phyloP scores from a whole-genome alignment of 2,113 vertebrate species.

The Agelaius tricolor region DNA sequence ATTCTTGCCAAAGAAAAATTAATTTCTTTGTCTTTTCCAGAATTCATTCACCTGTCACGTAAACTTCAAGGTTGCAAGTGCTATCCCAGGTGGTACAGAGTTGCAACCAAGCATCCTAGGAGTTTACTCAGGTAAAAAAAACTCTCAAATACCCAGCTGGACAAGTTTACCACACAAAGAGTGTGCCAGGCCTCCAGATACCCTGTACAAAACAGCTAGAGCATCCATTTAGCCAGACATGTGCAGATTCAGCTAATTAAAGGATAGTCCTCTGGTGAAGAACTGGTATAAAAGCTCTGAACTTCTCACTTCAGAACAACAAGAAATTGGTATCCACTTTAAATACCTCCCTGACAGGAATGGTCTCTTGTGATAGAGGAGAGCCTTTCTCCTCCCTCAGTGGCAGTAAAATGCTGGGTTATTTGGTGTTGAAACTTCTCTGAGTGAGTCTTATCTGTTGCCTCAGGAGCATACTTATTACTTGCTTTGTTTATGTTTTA shows the following conservation, averaged over 20 bases:
- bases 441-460: background rate
- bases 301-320: background rate
- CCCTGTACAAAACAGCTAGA: background rate
- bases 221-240: background rate
- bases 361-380: background rate
- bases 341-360: background rate
- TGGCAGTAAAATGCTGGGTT: background rate
- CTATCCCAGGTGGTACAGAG: background rate
- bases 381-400: background rate
- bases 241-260: background rate
- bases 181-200: background rate
- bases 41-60: background rate
- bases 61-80: background rate
- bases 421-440: background rate
- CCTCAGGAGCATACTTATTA: background rate
- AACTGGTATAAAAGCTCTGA: background rate
- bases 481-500: constrained; percentile 32
- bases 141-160: background rate
- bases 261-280: background rate
- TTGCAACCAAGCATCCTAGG: background rate
- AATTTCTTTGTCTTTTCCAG: background rate
- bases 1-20: background rate
- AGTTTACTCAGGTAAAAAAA: background rate
- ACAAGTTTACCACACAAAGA: background rate
- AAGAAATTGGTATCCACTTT: background rate